Base-by-base conservation (phyloP, 2,113 vertebrate species). In the Tautogolabrus adspersus region DNA sequence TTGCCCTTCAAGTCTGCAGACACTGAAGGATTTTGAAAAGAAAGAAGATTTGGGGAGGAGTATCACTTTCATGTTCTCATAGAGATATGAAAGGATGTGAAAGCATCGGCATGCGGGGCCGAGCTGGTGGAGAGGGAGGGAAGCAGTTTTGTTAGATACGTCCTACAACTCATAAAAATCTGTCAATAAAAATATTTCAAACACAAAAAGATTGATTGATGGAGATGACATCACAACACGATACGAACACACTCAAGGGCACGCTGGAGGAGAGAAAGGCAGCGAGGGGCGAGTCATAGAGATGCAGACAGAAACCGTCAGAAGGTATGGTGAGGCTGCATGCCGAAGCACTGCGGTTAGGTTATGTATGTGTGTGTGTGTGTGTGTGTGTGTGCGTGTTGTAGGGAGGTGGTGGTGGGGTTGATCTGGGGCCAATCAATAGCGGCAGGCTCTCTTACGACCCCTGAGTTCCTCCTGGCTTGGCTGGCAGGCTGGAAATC, bases 401-500 rank as follows among this genome's bases (percentile, higher is more conserved):
- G 60, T 34, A 44, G 55, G 66, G 70, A 84, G 66, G 70, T 59
- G 84, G 64, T 40, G 74, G 72, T 75, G 83, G 85, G 94, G 93
- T 93, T 91, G 90, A 93, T 92, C 91, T 85, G 91, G 89, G 94
- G 93, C 93, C 92, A 91, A 94, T 95, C 94, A 88, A 95, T 95
- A 93, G 76, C 72, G 52, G 91, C 90, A 83, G 91, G 87, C 93
- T 90, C 89, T 81, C 86, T 87, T 85, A 83, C 86, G 91, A 94
- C 91, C 93, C 90, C 86, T 47, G 83, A 82, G 83, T 84, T 86
- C 86, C 88, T 89, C 89, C 79, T 72, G 81, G 92, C 89, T 87
- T 82, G 88, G 90, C 92, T 82, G 83, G 83, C 90, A 84, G 88
- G 86, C 87, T 91, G 89, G 91, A 95, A 95, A 95, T 95, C 94